Base-by-base conservation (phyloP, 2,113 vertebrate species). In the Arvicanthis niloticus region DNA sequence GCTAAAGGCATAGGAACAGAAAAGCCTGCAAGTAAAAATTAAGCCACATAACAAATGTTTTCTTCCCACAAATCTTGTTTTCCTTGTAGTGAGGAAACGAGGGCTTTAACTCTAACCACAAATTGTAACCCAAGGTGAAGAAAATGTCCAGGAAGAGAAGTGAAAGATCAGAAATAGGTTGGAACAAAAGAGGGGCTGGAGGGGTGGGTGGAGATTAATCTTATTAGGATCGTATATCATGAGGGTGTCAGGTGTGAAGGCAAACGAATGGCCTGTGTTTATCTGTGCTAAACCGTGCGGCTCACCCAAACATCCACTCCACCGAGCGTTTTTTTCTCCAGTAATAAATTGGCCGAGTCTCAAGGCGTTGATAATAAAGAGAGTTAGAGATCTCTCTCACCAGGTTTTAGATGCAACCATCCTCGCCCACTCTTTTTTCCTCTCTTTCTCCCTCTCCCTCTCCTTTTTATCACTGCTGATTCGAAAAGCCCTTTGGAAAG, bases 151-250 rank as follows among this genome's bases (percentile, higher is more conserved):
- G 6, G 93, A 97, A 98, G 96, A 96, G 96, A 98, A 97, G 97
- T 97, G 98, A 93, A 97, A 95, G 97, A 97, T 98, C 98, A 98
- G 98, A 97, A 98, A 98, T 98, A 98, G 96, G 86, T 56, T 91
- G 92, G 91, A 98, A 97, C 97, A 98, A 97, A 97, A 97, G 96
- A 92, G 67, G 81, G 81, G 42, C 53, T 7, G 48, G 45, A 93
- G 97, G 97, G 89, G 90, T 90, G 95, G 98, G 98, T 98, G 97
- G 98, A 99, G 99, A 99, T 99, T 99, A 99, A 99, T 99, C 99
- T 99, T 99, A 99, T 99, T 99, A 99, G 99, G 98, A 99, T 99
- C 99, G 96, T 99, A 99, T 99, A 99, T 99, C 99, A 99, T 99
- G 97, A 97, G 97, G 97, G 98, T 99, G 99, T 99, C 99, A 99